Conservation (phyloP, 2,888 invertebrate genomes). For the Biston stratarius region DNA sequence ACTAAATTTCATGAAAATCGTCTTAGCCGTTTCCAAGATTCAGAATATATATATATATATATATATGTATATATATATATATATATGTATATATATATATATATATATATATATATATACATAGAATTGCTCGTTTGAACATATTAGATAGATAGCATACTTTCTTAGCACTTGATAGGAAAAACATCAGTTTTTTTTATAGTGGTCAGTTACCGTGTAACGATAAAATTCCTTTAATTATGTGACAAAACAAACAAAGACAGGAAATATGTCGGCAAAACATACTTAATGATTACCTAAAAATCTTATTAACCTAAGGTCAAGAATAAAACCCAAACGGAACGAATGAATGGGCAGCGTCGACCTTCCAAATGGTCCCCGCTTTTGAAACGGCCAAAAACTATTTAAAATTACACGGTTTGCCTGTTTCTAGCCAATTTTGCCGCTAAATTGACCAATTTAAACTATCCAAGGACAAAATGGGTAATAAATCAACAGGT, state of each 20-base stretch:
- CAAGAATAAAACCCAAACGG: conserved; percentile 38
- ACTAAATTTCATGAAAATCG: too few species aligned
- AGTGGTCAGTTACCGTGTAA: not conserved
- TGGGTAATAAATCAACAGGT: conserved; percentile 67
- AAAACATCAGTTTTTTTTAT: not conserved
- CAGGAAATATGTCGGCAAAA: not conserved
- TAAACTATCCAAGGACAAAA: conserved; percentile 65
- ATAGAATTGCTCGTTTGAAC: too few species aligned
- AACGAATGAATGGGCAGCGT: conserved; percentile 25
- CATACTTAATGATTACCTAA: conserved; percentile 1
- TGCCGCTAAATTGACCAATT: conserved; percentile 72
- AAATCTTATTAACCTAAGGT: conserved; percentile 30
- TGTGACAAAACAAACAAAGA: conserved; percentile 9
- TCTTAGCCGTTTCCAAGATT: too few species aligned
- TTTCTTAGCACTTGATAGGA: too few species aligned
- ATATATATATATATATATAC: too few species aligned
- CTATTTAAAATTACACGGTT: conserved; percentile 69
- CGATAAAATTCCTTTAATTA: not conserved
- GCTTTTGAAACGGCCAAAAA: conserved; percentile 51
- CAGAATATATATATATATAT: too few species aligned
- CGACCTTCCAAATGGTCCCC: conserved; percentile 40
- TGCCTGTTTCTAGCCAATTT: conserved; percentile 66
- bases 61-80: too few species aligned
- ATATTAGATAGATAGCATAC: too few species aligned
- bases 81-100: too few species aligned